Base-by-base conservation (phyloP, 92 coral and sea anemone species). In the Galaxea fascicularis region DNA sequence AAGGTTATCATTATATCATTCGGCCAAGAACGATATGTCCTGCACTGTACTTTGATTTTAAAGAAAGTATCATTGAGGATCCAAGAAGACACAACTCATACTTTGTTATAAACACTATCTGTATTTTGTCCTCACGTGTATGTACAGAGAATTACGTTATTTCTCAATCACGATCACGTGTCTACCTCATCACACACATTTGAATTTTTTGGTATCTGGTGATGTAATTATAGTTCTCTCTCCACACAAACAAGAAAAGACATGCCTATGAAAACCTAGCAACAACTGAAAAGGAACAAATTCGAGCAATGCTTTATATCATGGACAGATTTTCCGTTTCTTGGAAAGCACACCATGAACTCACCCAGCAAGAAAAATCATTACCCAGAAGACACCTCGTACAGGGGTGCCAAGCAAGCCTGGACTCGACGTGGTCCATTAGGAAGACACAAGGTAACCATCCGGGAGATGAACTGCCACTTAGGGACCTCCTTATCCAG, bases 271-370 rank as follows among this genome's bases (percentile, higher is more conserved):
- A 74, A 16, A 74, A 51, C 12, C n/a, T 74, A 0, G 27, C 78
- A 49, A 4, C 84, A 45, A 62, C 54, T 4, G 74, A 79, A 30
- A 79, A 21, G 22, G 70, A 63, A 18, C 41, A 78, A 44, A 64
- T 79, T 18, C n/a, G n/a, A n/a, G n/a, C n/a, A n/a, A n/a, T n/a
- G n/a, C 62, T 79, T 0, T 79, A n/a, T 20, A 45, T 79, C 11
- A 65, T 45, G 84, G 84, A 65, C n/a, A 64, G 22, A 46, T 79
- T 79, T 17, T 79, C 74, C 18, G 47, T 65, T 17, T 79, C 62
- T 4, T 67, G 20, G 49, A 46, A 21, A 21, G 74, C 75, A 0
- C 65, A 46, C 46, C 62, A 64, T 65, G 84, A 64, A 45, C 44
- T 41, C 1, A 27, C 84, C 0, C 84, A 79, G 62, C 35, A 39